Evolutionary conservation across 2,888 invertebrate species (phyloP).

Genomic region (Sarcophaga caerulescens): DNA sequence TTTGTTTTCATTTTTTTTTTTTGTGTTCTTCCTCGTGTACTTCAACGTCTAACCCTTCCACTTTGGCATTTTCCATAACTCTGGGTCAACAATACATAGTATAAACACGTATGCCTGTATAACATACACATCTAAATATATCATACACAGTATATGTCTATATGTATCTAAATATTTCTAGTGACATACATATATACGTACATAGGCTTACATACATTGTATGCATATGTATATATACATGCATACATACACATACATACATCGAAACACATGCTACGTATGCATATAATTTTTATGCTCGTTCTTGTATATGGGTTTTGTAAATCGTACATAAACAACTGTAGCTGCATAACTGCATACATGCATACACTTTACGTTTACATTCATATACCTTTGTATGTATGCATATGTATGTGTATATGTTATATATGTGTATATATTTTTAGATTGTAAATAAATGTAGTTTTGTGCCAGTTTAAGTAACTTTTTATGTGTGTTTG

Average conservation of each 20-base stretch:
- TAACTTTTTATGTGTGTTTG: slow-evolving; percentile 39
- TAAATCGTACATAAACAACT: background rate
- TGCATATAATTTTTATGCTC: background rate
- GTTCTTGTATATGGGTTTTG: background rate
- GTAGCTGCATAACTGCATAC: background rate
- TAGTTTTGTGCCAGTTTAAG: slow-evolving; percentile 49
- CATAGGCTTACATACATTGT: background rate
- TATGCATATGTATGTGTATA: background rate
- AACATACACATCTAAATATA: background rate
- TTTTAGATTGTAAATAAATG: slow-evolving; percentile 1
- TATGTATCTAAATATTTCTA: slow-evolving; percentile 20
- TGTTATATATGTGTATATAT: background rate
- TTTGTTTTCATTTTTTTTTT: background rate
- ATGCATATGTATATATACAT: background rate
- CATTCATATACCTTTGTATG: background rate
- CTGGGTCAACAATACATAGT: slow-evolving; percentile 52
- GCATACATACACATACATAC: background rate
- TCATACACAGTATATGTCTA: slow-evolving; percentile 7
- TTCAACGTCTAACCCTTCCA: slow-evolving; percentile 54
- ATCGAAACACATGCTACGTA: background rate
- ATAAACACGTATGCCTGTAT: slow-evolving; percentile 4
- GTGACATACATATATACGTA: background rate
- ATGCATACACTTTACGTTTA: background rate
- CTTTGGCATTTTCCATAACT: slow-evolving; percentile 60
- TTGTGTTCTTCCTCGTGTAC: slow-evolving; percentile 4